phyloP scores from a whole-genome alignment of 1,140 invertebrate genomes.

The Drosophila grimshawi region DNA sequence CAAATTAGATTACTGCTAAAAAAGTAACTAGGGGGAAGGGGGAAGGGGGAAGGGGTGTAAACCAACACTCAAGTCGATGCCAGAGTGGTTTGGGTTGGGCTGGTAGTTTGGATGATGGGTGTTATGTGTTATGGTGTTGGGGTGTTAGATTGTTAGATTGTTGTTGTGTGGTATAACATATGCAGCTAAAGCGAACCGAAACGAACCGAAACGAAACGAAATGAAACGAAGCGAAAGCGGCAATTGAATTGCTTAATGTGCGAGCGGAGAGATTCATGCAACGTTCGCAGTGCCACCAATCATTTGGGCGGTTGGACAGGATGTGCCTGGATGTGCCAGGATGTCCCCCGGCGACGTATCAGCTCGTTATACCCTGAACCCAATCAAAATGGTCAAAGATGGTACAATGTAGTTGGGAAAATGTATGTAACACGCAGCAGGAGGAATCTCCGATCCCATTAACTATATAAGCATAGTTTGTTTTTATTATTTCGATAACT shows the following conservation, averaged over 20 bases:
- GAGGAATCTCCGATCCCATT: too few relatives aligned
- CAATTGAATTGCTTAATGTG: slow-evolving; percentile 43
- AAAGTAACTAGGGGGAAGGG: slow-evolving; percentile 9
- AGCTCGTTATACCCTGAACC: too few relatives aligned
- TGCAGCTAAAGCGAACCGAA: slow-evolving; percentile 20
- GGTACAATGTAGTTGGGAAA: too few relatives aligned
- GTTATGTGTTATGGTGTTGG: not conserved
- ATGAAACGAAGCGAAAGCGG: slow-evolving; percentile 28
- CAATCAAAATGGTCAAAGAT: too few relatives aligned
- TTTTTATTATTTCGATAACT: too few relatives aligned
- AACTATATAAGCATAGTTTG: too few relatives aligned
- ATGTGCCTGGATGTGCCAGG: slow-evolving; percentile 11
- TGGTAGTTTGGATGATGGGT: not conserved
- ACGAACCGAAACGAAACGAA: not conserved
- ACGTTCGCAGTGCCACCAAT: slow-evolving; percentile 50
- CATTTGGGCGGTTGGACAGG: slow-evolving; percentile 35
- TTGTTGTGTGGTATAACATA: too few relatives aligned
- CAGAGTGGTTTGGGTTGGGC: not conserved
- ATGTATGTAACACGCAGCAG: too few relatives aligned
- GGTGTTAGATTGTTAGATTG: slow-evolving; percentile 7
- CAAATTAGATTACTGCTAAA: slow-evolving; percentile 65
- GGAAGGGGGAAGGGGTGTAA: not conserved
- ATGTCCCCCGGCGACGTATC: slow-evolving; percentile 6
- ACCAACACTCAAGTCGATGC: not conserved
- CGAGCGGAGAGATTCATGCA: slow-evolving; percentile 29